Evolutionary conservation across 2,888 invertebrate genomes (phyloP), one percentile per base, ranked within the genome.

Genomic region (Sminthurinus aureus): DNA sequence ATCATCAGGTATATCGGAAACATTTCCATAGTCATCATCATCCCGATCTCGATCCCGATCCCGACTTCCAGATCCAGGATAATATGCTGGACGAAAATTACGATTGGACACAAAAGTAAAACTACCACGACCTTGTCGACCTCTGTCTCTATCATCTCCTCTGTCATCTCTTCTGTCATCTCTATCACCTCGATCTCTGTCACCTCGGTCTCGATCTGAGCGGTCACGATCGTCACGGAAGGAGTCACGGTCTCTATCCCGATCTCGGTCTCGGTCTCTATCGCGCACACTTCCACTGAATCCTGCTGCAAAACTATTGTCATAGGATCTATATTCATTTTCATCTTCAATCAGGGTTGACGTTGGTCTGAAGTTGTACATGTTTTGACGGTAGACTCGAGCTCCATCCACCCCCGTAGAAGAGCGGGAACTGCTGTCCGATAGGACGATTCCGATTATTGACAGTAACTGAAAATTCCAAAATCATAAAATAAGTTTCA

Each of bases 271-370:
- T 38, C 38, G 38, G 9, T 58, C 58, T 6, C 58, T 13, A 64
- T 64, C 24, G 11, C 52, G 20, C 15, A 15, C 20, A 13, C 20
- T 26, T 50, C 12, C 38, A 79, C 58, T 20, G 6, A 64, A 64
- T 8, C 20, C 18, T 1, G 12, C n/a, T 4, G 15, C 0, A 18
- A 82, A 82, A 38, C 51, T 77, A 22, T 82, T 82, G 50, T 82
- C 77, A 22, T 77, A 82, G 38, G 82, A 82, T 11, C 82, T 66
- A 18, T 51, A 82, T 18, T 82, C 82, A 13, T 66, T 18, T 18
- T 82, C 82, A 67, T 82, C 82, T 11, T 76, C 82, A 18, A 82
- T 67, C 22, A 77, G 76, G 3, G 82, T 64, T 8, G 82, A 77
- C 51, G 69, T 76, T 4, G 82, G 82, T 26, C 82, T 22, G 38